Conservation (phyloP, 2,113 vertebrate species). For the Sporophila hypoxantha region DNA sequence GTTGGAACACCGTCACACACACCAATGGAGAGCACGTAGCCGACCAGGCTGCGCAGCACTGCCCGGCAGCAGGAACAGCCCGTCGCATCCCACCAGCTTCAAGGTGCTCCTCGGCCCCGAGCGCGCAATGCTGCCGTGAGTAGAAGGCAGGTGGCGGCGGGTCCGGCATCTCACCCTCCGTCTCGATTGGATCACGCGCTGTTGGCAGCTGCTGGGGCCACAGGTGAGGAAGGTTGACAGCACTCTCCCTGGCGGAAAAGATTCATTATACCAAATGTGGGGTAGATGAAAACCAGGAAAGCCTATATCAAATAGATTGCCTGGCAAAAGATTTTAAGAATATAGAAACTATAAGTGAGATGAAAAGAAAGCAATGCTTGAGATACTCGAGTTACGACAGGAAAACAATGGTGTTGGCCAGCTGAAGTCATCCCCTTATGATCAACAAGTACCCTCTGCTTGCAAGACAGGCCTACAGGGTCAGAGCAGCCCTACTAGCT, state of each 20-base stretch:
- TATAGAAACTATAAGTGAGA: too few relatives aligned
- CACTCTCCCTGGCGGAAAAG: background rate
- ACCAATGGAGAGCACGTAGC: conserved; percentile 91
- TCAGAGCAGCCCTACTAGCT: too few relatives aligned
- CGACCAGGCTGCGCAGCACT: conserved; percentile 92
- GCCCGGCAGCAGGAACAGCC: conserved; percentile 90
- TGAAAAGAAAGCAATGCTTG: too few relatives aligned
- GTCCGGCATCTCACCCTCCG: conserved; percentile 76
- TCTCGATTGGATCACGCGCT: background rate
- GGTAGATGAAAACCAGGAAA: too few relatives aligned
- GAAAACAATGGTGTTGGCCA: too few relatives aligned
- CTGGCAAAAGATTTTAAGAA: too few relatives aligned
- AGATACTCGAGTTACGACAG: too few relatives aligned
- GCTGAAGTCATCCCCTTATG: too few relatives aligned
- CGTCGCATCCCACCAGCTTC: conserved; percentile 92
- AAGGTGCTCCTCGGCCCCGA: conserved; percentile 84
- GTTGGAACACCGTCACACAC: too few relatives aligned
- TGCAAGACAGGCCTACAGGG: too few relatives aligned
- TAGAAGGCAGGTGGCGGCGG: conserved; percentile 89
- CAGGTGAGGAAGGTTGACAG: background rate
- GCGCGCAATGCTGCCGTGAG: conserved; percentile 92
- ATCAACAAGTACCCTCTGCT: too few relatives aligned
- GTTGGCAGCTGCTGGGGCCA: background rate
- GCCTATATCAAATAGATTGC: too few relatives aligned
- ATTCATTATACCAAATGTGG: background rate